Base-by-base conservation (phyloP, 2,113 vertebrate genomes). In the Blennius ocellaris region DNA sequence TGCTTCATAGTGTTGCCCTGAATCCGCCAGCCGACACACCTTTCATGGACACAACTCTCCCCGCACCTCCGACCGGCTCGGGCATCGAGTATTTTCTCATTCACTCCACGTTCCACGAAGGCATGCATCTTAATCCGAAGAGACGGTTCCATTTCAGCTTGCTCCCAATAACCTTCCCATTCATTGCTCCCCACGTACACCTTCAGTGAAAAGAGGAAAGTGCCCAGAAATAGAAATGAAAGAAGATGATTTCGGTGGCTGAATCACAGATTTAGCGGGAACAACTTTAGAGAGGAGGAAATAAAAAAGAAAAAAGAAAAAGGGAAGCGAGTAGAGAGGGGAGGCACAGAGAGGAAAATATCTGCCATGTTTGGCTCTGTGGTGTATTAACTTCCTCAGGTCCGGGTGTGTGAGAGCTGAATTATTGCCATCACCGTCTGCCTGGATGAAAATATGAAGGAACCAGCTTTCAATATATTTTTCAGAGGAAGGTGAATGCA, bases 111-210 rank as follows among this genome's bases (percentile, higher is more conserved):
- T 73, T 76, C 53, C 64, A 7, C 8, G 17, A 60, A 45, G 39
- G 69, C 84, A 76, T 75, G 62, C 74, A 75, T 87, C 89, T 81
- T 88, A 90, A 91, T 89, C 87, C 78, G 81, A 89, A 86, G 80
- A 86, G 79, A 91, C 77, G 79, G 78, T 81, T 92, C 76, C 78
- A 89, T 87, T 89, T 85, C 79, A 79, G 67, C 53, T 67, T 40
- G 43, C 69, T 78, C 56, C 67, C 54, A 80, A 81, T 82, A 87
- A 89, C 85, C 78, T 83, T 82, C 75, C 51, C 71, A 81, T 86
- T 83, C 71, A 83, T 66, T 38, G 41, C 65, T 71, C 50, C 54
- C 58, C 54, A 6, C 48, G 14, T 58, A 55, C 71, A 81, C 73
- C 66, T 81, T 80, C 69, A 67, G 10, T 74, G 73, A 85, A 83